Conservation (phyloP, 2,797 vertebrate genomes). For the Petrocephalus schoutedeni region DNA sequence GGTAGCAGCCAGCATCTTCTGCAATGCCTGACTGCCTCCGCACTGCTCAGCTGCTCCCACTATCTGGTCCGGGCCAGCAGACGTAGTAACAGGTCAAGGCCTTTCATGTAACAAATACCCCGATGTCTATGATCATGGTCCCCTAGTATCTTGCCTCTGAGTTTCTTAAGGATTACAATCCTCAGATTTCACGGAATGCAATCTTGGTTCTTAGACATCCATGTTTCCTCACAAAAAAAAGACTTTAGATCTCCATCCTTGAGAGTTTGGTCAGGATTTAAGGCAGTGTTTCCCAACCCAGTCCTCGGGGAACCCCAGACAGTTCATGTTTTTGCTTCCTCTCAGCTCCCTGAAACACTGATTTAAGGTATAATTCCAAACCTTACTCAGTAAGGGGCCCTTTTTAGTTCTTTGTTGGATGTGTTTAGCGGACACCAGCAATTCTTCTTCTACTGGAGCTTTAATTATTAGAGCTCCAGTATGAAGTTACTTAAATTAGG, state of each 20-base stretch:
- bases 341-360: too few species aligned
- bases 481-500: too few species aligned
- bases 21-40: neutral
- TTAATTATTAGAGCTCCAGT: too few species aligned
- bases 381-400: neutral
- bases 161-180: neutral
- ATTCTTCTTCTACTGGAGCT: neutral
- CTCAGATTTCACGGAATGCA: neutral
- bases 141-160: neutral
- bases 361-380: neutral
- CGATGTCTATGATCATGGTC: neutral
- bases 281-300: too few species aligned
- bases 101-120: neutral
- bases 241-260: neutral
- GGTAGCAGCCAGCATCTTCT: neutral
- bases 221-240: neutral
- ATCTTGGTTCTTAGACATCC: neutral
- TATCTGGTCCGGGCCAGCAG: neutral
- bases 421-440: neutral
- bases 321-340: too few species aligned
- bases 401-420: neutral
- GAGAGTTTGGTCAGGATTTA: neutral
- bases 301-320: too few species aligned
- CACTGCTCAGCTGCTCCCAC: neutral
- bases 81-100: neutral